Percentiles rank a stretch among this genome's conserved stretches.
These are phyloP conservation scores for Diaperis boleti DNA, from an alignment of 2,888 invertebrate genomes.

Conservation along the genomic window DNA sequence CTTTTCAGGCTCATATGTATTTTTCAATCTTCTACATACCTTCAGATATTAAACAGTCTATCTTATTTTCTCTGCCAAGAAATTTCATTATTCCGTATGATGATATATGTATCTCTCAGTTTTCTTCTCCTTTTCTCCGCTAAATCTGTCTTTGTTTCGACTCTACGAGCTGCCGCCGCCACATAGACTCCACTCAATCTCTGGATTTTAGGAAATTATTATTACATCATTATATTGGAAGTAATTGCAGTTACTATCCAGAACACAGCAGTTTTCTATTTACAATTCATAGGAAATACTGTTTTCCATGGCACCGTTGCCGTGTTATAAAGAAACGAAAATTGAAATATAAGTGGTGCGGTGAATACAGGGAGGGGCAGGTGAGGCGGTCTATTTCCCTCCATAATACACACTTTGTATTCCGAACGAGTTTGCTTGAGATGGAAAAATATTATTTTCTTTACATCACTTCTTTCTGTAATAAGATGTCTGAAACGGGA, in stretches of 20 bases:
- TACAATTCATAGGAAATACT: not conserved
- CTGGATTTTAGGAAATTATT: conserved; percentile 9
- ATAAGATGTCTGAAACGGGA: conserved; percentile 59
- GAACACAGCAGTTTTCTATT: too few relatives aligned
- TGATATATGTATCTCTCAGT: conserved; percentile 64
- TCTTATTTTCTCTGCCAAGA: conserved; percentile 63
- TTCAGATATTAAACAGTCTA: conserved; percentile 64
- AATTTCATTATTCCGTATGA: conserved; percentile 65
- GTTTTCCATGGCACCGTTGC: conserved; percentile 15
- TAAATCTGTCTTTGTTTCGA: conserved; percentile 10
- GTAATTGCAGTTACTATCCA: too few relatives aligned
- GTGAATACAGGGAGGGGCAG: conserved; percentile 52
- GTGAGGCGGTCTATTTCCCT: conserved; percentile 61
- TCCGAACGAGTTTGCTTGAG: conserved; percentile 61
- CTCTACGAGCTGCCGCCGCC: conserved; percentile 4
- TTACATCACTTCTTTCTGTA: conserved; percentile 62
- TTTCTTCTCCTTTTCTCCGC: conserved; percentile 42
- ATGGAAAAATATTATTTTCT: conserved; percentile 65
- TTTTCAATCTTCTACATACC: conserved; percentile 64
- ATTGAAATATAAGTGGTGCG: conserved; percentile 63
- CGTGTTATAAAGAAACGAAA: conserved; percentile 60
- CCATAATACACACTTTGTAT: conserved; percentile 64
- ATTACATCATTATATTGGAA: too few relatives aligned
- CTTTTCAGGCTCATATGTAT: conserved; percentile 58
- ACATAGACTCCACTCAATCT: conserved; percentile 1